A percentile compares a stretch with the other conserved stretches of the same genome.
These are phyloP conservation scores for Leiothrix lutea DNA, from an alignment of 2,113 vertebrate species.

Conservation along the genomic window DNA sequence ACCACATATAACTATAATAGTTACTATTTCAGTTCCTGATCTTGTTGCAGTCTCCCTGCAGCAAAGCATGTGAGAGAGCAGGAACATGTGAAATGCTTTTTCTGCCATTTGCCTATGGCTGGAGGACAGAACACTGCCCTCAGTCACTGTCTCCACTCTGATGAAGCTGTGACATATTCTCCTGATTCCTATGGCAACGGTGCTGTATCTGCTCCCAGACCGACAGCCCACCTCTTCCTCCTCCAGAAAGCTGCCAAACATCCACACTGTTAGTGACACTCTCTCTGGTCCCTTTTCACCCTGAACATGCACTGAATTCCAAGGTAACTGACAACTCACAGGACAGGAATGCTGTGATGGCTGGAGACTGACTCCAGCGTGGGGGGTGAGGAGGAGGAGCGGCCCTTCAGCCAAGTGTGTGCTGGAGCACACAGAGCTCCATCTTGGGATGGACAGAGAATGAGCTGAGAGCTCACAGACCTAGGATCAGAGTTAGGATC, in stretches of 20 bases:
- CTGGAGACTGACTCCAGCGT: not conserved
- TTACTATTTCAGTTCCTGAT: not conserved
- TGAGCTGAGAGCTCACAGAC: not conserved
- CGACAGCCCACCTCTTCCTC: not conserved
- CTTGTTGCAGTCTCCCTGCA: not conserved
- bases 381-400: not conserved
- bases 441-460: not conserved
- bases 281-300: not conserved
- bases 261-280: accelerated
- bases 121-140: not conserved
- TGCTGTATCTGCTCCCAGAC: not conserved
- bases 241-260: not conserved
- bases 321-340: not conserved
- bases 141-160: not conserved
- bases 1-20: not conserved
- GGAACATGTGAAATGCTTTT: not conserved
- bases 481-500: not conserved
- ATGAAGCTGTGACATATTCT: not conserved
- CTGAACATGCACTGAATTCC: not conserved
- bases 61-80: not conserved
- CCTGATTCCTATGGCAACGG: not conserved
- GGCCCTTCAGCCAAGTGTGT: accelerated
- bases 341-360: accelerated
- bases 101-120: not conserved
- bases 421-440: not conserved